Conservation (phyloP, 2,113 vertebrate genomes). For the Procavia capensis region DNA sequence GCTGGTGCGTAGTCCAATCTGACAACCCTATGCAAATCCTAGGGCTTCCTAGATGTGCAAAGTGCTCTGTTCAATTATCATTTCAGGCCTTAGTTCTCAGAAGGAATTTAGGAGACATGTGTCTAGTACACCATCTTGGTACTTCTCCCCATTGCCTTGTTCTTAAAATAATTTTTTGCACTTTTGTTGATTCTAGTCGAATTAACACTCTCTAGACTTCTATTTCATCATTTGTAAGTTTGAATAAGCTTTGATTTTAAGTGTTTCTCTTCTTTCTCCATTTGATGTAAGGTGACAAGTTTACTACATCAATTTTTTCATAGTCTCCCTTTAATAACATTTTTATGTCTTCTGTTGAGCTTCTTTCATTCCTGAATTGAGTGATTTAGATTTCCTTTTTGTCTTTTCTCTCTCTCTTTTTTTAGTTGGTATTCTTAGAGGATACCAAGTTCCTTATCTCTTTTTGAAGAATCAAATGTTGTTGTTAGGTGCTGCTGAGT, state of each 20-base stretch:
- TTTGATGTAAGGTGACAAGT: slow-evolving; percentile 2
- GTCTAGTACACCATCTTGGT: too few species aligned
- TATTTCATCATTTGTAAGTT: background rate
- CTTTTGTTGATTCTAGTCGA: background rate
- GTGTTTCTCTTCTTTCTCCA: background rate
- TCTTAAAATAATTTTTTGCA: background rate
- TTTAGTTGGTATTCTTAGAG: background rate
- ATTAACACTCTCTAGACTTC: background rate
- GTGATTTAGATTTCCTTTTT: background rate
- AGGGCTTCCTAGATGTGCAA: too few species aligned
- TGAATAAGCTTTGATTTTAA: background rate
- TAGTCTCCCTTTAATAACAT: background rate
- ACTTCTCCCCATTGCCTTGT: background rate
- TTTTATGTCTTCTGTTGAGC: background rate
- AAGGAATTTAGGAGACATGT: too few species aligned
- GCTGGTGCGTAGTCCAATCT: too few species aligned
- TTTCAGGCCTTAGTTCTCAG: too few species aligned
- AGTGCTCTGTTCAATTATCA: too few species aligned
- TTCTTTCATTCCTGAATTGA: background rate
- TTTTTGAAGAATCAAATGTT: background rate
- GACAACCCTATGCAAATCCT: too few species aligned
- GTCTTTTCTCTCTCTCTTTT: background rate
- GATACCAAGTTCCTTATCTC: background rate
- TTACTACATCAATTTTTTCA: background rate
- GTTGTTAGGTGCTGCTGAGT: too few species aligned